These are phyloP conservation scores for Nerophis lumbriciformis DNA, from an alignment of 2,113 vertebrate genomes.

Conservation along the genomic window DNA sequence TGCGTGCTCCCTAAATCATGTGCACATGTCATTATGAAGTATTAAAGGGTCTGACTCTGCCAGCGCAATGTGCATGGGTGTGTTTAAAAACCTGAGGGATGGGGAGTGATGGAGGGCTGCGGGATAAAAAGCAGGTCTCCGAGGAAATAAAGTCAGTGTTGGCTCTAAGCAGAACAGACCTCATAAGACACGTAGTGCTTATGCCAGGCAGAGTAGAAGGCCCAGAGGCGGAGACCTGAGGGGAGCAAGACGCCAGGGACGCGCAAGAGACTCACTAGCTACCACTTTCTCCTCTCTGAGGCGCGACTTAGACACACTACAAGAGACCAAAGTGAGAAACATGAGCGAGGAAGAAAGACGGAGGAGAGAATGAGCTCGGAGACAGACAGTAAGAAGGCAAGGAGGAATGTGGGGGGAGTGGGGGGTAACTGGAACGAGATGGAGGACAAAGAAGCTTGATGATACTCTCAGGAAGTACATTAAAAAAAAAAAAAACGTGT, in stretches of 20 bases:
- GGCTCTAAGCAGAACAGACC: constrained; percentile 73
- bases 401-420: background rate
- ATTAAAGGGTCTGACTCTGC: constrained; percentile 65
- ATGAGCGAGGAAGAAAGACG: constrained; percentile 38
- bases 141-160: constrained; percentile 73
- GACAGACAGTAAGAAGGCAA: constrained; percentile 31
- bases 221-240: constrained; percentile 64
- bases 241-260: constrained; percentile 65
- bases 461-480: background rate
- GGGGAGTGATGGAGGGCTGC: constrained; percentile 62
- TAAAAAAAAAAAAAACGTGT: no score
- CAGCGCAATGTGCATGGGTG: constrained; percentile 45
- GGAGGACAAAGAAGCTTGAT: constrained; percentile 31
- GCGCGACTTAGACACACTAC: constrained; percentile 53
- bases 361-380: constrained; percentile 33
- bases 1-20: constrained; percentile 68
- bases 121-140: constrained; percentile 70
- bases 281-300: constrained; percentile 55
- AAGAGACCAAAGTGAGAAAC: constrained; percentile 54
- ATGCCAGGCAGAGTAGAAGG: constrained; percentile 61
- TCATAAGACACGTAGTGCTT: constrained; percentile 70
- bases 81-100: constrained; percentile 65
- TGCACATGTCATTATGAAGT: constrained; percentile 74
- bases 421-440: constrained; percentile 18
- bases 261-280: constrained; percentile 53